Evolutionary conservation across 1,140 invertebrate species (phyloP), one percentile per base, ranked within the genome.

Genomic region (Druon quercuslanigerum): DNA sequence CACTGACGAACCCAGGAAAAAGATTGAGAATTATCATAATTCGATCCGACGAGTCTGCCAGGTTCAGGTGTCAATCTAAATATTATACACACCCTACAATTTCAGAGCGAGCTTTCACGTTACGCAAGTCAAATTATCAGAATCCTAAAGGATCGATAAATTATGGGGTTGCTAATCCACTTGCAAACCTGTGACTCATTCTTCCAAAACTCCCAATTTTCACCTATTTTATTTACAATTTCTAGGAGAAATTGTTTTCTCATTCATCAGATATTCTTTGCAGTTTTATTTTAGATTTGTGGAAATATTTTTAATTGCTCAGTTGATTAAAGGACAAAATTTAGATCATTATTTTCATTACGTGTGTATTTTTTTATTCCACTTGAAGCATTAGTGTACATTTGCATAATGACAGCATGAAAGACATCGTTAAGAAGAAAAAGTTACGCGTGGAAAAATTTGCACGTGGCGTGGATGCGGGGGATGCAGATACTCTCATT

Each of bases 1-100:
- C 73, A 33, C 16, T 60, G 71, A 71, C 25, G 76, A 75, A 74
- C 50, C 52, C 33, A 71, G 60, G 71, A 78, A 76, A 75, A 71
- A n/a, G 73, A 73, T 84, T 54, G 71, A 57, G 81, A 83, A 88
- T 88, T 89, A 89, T 85, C 84, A 88, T 89, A 88, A 88, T 88
- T 86, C 83, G 76, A 66, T 74, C 73, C 73, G 84, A 86, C 84
- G 80, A 76, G 51, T 14, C 17, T 70, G 70, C 19, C 51, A 40
- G 77, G 46, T 77, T 82, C 78, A 80, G 76, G 83, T 84, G 81
- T 77, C 79, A 80, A 56, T 74, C 78, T 81, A 76, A 76, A 81
- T 79, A 77, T 77, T 80, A 79, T 74, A 60, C 77, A 56, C 76
- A 54, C 60, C 60, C 60, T 60, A 13, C 57, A 60, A 20, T 60